These are phyloP conservation scores for Batillaria attramentaria DNA, from an alignment of 1,140 invertebrate genomes.

Conservation along the genomic window DNA sequence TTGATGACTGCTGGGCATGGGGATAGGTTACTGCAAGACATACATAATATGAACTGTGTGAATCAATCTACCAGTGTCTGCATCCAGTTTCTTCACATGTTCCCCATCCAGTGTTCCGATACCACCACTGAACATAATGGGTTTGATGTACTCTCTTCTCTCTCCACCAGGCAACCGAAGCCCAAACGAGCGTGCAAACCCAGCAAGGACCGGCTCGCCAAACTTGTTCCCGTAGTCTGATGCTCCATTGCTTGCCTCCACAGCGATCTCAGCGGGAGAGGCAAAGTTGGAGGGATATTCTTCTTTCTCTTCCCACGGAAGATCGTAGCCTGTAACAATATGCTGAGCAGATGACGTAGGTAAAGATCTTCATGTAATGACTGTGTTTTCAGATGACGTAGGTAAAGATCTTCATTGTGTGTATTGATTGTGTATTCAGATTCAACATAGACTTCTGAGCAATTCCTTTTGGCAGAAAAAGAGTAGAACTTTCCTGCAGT, in stretches of 20 bases:
- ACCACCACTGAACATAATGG: constrained; percentile 99
- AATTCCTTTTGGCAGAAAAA: too few species aligned
- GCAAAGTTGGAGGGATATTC: constrained; percentile 93
- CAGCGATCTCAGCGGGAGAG: constrained; percentile 81
- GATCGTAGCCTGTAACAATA: constrained; percentile 80
- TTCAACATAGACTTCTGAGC: too few species aligned
- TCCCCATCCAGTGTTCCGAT: constrained; percentile 89
- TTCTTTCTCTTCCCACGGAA: constrained; percentile 90
- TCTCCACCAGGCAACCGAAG: constrained; percentile 78
- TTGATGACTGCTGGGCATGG: too few species aligned
- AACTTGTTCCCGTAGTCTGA: constrained; percentile 99
- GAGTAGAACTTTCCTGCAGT: too few species aligned
- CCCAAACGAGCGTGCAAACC: constrained; percentile 94
- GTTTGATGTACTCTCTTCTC: constrained; percentile 95
- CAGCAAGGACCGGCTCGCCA: constrained; percentile 93
- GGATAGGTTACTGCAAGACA: too few species aligned
- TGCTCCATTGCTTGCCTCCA: constrained; percentile 97
- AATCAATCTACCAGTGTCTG: background rate
- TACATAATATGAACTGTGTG: too few species aligned
- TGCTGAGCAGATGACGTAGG: too few species aligned
- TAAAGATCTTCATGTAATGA: too few species aligned
- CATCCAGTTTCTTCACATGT: constrained; percentile 80
- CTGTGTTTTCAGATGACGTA: too few species aligned
- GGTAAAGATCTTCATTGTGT: too few species aligned
- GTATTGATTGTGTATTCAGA: too few species aligned